Evolutionary conservation across 1,140 invertebrate species (phyloP).

Genomic region (Panagrolaimus sp.): DNA sequence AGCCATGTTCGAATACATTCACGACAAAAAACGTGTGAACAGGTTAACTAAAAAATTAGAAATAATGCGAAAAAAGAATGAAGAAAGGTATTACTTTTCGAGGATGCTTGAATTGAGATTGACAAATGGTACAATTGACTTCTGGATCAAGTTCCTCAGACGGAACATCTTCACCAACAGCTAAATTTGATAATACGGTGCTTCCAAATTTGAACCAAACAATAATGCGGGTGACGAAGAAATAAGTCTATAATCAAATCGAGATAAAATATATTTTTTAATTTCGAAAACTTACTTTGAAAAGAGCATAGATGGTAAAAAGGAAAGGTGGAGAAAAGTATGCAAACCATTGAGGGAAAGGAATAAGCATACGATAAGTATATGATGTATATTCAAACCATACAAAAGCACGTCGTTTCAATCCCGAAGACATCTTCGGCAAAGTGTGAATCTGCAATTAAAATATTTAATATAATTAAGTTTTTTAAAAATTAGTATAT

Average conservation of each 20-base stretch:
- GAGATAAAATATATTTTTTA: too few relatives aligned
- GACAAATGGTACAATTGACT: neutral
- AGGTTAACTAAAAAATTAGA: neutral
- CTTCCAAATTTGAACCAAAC: slow-evolving; percentile 6
- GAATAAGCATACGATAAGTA: slow-evolving; percentile 5
- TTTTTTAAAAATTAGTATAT: too few relatives aligned
- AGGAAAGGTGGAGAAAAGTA: slow-evolving; percentile 2
- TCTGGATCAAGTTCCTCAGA: neutral
- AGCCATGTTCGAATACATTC: neutral
- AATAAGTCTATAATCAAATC: too few relatives aligned
- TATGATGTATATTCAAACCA: slow-evolving; percentile 5
- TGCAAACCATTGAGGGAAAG: neutral
- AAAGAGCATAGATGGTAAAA: neutral
- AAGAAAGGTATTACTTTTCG: neutral
- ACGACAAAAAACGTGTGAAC: neutral
- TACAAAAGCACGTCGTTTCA: neutral
- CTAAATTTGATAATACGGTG: neutral
- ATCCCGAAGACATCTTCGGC: neutral
- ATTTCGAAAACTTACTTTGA: slow-evolving; percentile 8
- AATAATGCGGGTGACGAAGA: neutral
- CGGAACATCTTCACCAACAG: neutral
- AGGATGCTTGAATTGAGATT: neutral
- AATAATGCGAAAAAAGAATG: neutral
- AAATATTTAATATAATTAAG: too few relatives aligned
- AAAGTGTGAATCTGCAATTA: too few relatives aligned